Evolutionary conservation across 2,888 invertebrate genomes (phyloP).

Genomic region (Anagyrus pseudococci): DNA sequence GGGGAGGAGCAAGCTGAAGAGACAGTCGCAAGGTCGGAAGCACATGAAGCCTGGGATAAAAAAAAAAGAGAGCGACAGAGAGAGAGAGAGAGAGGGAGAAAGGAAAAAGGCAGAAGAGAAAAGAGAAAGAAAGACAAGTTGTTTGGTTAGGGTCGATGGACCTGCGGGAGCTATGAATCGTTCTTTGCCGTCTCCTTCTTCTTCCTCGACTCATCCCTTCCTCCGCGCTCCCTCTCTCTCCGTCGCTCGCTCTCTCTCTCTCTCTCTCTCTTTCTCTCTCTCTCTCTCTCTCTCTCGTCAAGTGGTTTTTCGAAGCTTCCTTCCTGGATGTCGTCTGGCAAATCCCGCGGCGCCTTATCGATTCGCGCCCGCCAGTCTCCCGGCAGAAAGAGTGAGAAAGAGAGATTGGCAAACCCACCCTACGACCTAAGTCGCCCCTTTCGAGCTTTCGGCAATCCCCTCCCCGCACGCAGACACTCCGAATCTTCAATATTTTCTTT

Average conservation of each 20-base stretch:
- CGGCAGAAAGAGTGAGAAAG: neutral
- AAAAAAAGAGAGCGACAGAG: constrained; percentile 4
- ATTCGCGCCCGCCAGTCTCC: constrained; percentile 18
- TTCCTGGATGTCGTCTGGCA: constrained; percentile 39
- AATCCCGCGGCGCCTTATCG: constrained; percentile 39
- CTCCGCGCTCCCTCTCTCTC: neutral
- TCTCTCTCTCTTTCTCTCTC: constrained; percentile 7
- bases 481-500: constrained; percentile 39
- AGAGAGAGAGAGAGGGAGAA: constrained; percentile 10
- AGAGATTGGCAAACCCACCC: too few species aligned
- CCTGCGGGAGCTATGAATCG: constrained; percentile 40
- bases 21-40: constrained; percentile 9
- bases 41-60: too few species aligned
- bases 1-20: constrained; percentile 14
- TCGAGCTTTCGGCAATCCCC: constrained; percentile 21
- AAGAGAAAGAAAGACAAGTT: constrained; percentile 22
- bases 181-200: constrained; percentile 27
- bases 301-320: constrained; percentile 39
- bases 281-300: constrained; percentile 27
- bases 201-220: too few species aligned
- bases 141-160: constrained; percentile 38
- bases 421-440: too few species aligned
- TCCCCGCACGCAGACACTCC: constrained; percentile 6
- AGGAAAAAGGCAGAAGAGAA: constrained; percentile 1
- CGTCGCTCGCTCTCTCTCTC: constrained; percentile 15